Base-by-base conservation (phyloP, 2,113 vertebrate genomes). In the Anolis sagrei region DNA sequence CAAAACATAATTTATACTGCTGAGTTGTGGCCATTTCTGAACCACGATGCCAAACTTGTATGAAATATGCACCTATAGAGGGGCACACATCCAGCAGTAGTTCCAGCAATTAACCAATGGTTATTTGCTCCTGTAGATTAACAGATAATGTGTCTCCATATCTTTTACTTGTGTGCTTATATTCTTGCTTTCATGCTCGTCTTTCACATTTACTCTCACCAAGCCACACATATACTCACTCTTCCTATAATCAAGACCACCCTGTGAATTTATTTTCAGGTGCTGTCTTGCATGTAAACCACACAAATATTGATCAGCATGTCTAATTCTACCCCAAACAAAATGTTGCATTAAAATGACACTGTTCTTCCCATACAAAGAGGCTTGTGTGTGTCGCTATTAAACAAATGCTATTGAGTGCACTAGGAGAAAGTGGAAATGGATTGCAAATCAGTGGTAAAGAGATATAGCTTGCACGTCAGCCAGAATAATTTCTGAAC, bases 401-500 rank as follows among this genome's bases (percentile, higher is more conserved):
- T 91, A 91, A 95, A 92, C 51, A 89, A 94, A 88, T 87, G 44
- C 27, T 86, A 32, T 0, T 34, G 89, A 93, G 79, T 8, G 21
- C 76, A 13, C 76, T 83, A 75, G 75, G 19, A 92, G 77, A 81
- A 88, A 32, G 80, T 87, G 75, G 81, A 91, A 89, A 83, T 90
- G 49, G 18, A 51, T 79, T 93, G 70, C 85, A 89, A 92, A 92
- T 91, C 32, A 88, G 89, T 69, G 89, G 80, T 81, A 86, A 95
- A 93, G 64, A 78, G 49, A n/a, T 76, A 72, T 23, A 68, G 90
- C 85, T 77, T 89, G 86, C 32, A 81, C 91, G 70, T 87, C 5
- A 54, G 72, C 85, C 88, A 79, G 89, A 92, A 87, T 87, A 90
- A 92, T 88, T 94, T 87, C 83, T 88, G 89, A 88, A 72, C 87